phyloP scores from a whole-genome alignment of 2,888 invertebrate genomes.

The Aphodius sticticus region DNA sequence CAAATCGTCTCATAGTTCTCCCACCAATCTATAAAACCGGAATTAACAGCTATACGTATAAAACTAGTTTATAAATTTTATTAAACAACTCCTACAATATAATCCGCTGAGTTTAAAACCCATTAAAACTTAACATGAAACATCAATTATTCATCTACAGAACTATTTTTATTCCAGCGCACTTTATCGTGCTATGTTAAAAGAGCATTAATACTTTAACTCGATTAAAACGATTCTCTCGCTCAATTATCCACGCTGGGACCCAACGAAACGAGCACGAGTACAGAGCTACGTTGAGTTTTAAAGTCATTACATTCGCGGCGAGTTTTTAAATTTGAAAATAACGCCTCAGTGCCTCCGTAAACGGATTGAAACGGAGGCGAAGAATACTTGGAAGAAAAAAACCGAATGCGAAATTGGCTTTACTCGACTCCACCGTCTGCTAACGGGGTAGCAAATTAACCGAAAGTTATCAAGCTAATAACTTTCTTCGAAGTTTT shows the following conservation, averaged over 20 bases:
- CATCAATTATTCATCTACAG: neutral
- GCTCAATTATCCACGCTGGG: neutral
- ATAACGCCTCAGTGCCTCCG: neutral
- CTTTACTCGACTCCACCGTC: neutral
- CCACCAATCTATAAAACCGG: too few relatives aligned
- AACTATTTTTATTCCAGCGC: neutral
- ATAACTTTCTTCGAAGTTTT: neutral
- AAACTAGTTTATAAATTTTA: too few relatives aligned
- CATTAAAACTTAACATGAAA: neutral
- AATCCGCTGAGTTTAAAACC: too few relatives aligned
- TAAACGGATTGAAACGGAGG: neutral
- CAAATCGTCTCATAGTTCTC: too few relatives aligned
- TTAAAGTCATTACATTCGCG: conserved; percentile 4
- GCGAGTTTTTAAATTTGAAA: conserved; percentile 4
- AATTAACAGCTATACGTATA: too few relatives aligned
- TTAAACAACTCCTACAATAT: too few relatives aligned
- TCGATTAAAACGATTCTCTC: neutral
- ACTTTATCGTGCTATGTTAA: neutral
- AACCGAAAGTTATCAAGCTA: conserved; percentile 4
- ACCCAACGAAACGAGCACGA: neutral
- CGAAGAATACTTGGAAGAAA: neutral
- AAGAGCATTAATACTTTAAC: neutral
- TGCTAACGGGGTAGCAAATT: neutral
- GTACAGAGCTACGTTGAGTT: neutral
- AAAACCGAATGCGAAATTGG: neutral